Evolutionary conservation across 2,888 invertebrate species (phyloP).

Genomic region (Auanema freiburgensis): DNA sequence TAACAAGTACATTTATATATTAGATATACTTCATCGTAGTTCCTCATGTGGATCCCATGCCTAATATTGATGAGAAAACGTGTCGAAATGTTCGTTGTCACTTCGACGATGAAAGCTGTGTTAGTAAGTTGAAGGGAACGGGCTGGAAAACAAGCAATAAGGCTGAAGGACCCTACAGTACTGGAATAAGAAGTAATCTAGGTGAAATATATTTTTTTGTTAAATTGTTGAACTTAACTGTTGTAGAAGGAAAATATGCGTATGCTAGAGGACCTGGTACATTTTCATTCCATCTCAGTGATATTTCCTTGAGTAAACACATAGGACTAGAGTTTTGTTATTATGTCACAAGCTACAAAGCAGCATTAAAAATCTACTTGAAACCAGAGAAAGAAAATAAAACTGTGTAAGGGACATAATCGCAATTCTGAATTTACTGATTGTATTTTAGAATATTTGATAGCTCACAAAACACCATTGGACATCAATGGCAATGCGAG

Average conservation of each 20-base stretch:
- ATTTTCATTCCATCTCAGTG: constrained; percentile 27
- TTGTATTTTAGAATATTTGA: constrained; percentile 8
- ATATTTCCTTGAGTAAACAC: constrained; percentile 36
- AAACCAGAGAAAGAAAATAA: constrained; percentile 12
- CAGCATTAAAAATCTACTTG: constrained; percentile 27
- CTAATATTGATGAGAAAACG: constrained; percentile 27
- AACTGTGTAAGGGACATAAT: constrained; percentile 13
- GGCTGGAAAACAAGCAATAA: constrained; percentile 27
- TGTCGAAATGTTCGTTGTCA: constrained; percentile 43
- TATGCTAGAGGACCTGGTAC: constrained; percentile 46
- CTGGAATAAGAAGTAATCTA: constrained; percentile 25
- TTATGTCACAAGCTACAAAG: constrained; percentile 32
- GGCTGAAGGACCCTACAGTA: constrained; percentile 25
- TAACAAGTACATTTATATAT: neutral
- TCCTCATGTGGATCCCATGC: constrained; percentile 39
- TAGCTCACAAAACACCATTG: neutral
- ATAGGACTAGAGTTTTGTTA: constrained; percentile 51
- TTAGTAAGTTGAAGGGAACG: constrained; percentile 23
- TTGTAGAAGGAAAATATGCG: constrained; percentile 43
- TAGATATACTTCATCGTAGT: constrained; percentile 28
- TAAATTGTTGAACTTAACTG: too few relatives aligned
- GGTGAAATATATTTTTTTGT: too few relatives aligned
- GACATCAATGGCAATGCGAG: constrained; percentile 17
- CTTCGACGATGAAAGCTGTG: constrained; percentile 45
- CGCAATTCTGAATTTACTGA: constrained; percentile 11